Percentiles rank a stretch among this genome's conserved stretches.
phyloP scores from a whole-genome alignment of 1,140 invertebrate genomes.

The Drosophila pseudoananassae region DNA sequence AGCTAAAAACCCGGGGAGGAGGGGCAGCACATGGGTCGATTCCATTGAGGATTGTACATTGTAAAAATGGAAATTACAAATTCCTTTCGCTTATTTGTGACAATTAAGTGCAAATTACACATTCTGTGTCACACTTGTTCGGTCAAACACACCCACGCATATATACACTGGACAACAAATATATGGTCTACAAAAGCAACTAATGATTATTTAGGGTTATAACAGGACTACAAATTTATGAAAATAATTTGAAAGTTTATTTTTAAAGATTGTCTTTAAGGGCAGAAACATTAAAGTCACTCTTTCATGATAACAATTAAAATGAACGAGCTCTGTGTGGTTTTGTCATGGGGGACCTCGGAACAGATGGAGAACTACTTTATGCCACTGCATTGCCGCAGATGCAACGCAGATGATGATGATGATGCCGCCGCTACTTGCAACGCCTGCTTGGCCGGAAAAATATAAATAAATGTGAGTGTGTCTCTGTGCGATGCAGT shows the following conservation, averaged over 20 bases:
- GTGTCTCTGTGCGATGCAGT: conserved; percentile 7
- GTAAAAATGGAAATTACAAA: conserved; percentile 47
- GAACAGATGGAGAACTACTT: conserved; percentile 21
- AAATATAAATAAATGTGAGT: conserved; percentile 58
- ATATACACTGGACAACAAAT: conserved; percentile 3
- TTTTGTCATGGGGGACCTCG: conserved; percentile 29
- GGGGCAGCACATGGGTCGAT: background rate
- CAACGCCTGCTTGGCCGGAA: conserved; percentile 68
- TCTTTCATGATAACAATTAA: conserved; percentile 67
- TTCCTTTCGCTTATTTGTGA: conserved; percentile 67
- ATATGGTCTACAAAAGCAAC: background rate
- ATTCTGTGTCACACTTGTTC: conserved; percentile 43
- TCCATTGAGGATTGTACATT: conserved; percentile 20
- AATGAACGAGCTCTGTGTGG: conserved; percentile 59
- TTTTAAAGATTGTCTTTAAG: background rate
- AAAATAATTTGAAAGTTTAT: background rate
- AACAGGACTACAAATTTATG: background rate
- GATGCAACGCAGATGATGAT: conserved; percentile 23
- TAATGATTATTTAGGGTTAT: too few relatives aligned
- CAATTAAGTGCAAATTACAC: conserved; percentile 72
- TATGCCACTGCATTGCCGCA: conserved; percentile 13
- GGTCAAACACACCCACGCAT: background rate
- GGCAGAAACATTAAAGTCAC: conserved; percentile 4
- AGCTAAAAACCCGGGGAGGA: background rate
- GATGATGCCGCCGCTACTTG: conserved; percentile 17